These are phyloP conservation scores for Ambastaia sidthimunki DNA, from an alignment of 2,797 vertebrate genomes.

Conservation along the genomic window DNA sequence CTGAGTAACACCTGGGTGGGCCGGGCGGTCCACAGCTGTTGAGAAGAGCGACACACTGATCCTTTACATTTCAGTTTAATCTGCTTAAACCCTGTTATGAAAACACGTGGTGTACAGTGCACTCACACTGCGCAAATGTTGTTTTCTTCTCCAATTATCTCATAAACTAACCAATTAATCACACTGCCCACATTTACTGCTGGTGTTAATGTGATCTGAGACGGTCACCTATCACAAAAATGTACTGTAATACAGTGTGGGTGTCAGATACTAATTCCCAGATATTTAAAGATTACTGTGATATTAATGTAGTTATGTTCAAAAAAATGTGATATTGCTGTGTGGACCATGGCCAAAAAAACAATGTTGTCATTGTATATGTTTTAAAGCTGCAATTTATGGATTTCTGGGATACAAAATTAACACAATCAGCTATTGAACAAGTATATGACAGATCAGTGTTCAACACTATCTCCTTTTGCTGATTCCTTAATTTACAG, in stretches of 20 bases:
- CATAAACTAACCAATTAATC: constrained; percentile 15
- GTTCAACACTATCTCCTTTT: no score
- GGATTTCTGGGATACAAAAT: no score
- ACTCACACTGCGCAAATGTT: constrained; percentile 43
- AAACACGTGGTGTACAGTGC: constrained; percentile 32
- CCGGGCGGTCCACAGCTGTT: constrained; percentile 53
- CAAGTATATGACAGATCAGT: no score
- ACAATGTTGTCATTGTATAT: no score
- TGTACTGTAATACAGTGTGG: not conserved
- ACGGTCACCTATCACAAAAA: not conserved
- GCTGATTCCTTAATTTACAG: no score
- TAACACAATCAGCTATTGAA: no score
- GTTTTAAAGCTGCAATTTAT: no score
- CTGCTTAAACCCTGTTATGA: constrained; percentile 59
- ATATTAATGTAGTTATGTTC: no score
- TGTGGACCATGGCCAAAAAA: no score
- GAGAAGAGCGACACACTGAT: constrained; percentile 16
- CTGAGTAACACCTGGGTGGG: constrained; percentile 53
- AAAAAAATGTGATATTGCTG: no score
- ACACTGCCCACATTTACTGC: not conserved
- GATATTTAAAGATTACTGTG: no score
- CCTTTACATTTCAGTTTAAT: constrained; percentile 44
- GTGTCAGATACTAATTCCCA: not conserved
- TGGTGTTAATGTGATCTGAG: no score
- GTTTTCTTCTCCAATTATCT: constrained; percentile 23